Percentiles rank a stretch among this genome's conserved stretches.
Conservation (phyloP, 2,113 vertebrate genomes). For the Octodon degus region DNA sequence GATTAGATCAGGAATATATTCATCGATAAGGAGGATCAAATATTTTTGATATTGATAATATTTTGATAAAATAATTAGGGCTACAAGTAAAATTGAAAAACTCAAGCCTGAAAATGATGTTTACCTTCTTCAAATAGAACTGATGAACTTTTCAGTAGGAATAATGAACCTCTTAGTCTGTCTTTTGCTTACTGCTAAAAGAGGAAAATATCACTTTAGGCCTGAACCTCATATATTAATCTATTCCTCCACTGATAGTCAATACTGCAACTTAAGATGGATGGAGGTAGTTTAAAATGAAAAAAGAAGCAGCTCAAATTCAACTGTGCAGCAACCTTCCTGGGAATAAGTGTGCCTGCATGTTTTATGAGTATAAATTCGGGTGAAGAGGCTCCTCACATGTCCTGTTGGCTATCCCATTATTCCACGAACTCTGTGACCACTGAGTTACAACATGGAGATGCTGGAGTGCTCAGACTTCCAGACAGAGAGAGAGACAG, state of each 20-base stretch:
- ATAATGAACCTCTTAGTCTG: neutral
- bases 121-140: neutral
- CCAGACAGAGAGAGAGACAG: neutral
- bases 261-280: neutral
- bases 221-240: neutral
- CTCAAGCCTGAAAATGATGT: neutral
- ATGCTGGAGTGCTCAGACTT: neutral
- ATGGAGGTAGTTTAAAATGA: neutral
- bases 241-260: neutral
- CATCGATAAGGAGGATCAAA: neutral
- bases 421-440: neutral
- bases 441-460: neutral
- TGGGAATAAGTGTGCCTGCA: neutral
- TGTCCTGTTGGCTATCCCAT: neutral
- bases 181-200: conserved; percentile 23
- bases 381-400: neutral
- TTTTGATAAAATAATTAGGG: neutral
- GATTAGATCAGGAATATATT: neutral
- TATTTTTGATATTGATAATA: neutral
- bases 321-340: neutral
- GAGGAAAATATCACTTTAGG: neutral
- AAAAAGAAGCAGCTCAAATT: neutral
- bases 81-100: neutral
- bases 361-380: neutral
- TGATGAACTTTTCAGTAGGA: neutral